phyloP scores from a whole-genome alignment of 1,140 invertebrate species.

The Polypedilum pembai region DNA sequence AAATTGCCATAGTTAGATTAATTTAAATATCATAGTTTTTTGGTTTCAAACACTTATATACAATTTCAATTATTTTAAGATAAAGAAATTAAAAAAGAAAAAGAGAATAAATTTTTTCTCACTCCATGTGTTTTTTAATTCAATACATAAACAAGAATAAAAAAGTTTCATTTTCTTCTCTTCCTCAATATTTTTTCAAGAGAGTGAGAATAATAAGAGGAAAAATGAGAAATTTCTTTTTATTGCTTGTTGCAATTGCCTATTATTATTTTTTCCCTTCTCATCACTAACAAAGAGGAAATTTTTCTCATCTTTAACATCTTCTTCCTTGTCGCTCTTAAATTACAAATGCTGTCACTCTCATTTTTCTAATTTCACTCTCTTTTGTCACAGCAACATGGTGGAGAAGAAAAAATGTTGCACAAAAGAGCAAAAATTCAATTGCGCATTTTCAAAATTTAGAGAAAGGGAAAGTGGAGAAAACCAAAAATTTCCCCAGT shows the following conservation, averaged over 20 bases:
- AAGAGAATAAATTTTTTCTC: no score
- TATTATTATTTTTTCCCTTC: not conserved
- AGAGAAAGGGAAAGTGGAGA: not conserved
- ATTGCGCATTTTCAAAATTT: not conserved
- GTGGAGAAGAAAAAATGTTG: not conserved
- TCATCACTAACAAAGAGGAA: not conserved
- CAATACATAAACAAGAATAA: no score
- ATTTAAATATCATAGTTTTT: no score
- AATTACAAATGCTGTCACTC: not conserved
- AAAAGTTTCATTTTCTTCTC: not conserved
- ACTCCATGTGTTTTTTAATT: no score
- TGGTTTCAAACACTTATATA: no score
- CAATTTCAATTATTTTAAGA: no score
- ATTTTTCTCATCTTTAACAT: not conserved
- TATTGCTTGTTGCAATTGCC: constrained; percentile 16
- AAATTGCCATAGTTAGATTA: no score
- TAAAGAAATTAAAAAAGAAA: no score
- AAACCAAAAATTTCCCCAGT: not conserved
- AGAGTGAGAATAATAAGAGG: not conserved
- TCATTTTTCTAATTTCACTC: not conserved
- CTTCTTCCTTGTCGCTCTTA: not conserved
- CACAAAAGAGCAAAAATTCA: not conserved
- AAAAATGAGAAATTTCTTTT: not conserved
- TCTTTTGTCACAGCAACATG: not conserved
- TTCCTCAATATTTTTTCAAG: not conserved